Evolutionary conservation across 2,113 vertebrate species (phyloP).

Genomic region (Tinamus guttatus): DNA sequence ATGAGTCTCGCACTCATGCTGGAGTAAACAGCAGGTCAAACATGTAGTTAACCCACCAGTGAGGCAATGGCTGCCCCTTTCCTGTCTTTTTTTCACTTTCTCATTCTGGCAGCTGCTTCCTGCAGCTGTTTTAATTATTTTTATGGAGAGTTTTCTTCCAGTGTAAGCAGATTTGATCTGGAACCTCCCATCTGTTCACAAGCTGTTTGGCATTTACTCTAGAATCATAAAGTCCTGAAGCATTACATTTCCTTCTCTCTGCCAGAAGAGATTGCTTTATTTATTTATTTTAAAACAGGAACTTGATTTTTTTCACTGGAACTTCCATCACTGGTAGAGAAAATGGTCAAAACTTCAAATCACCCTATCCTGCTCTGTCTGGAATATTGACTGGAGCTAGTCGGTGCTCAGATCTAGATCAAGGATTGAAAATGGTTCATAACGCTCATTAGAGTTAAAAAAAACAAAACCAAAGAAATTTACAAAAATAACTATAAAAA

Average conservation of each 20-base stretch:
- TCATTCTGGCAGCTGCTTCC: not conserved
- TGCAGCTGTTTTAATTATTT: slow-evolving; percentile 27
- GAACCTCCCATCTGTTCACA: slow-evolving; percentile 45
- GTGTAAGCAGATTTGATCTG: slow-evolving; percentile 42
- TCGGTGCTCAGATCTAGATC: not conserved
- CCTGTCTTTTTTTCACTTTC: not conserved
- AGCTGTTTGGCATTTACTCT: slow-evolving; percentile 36
- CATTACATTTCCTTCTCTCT: not conserved
- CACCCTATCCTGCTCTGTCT: not conserved
- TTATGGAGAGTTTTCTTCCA: slow-evolving; percentile 23
- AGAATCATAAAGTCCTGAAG: slow-evolving; percentile 25
- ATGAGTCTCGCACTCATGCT: not conserved
- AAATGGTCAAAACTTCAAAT: not conserved
- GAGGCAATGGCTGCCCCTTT: not conserved
- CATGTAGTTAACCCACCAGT: not conserved
- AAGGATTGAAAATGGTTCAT: not conserved
- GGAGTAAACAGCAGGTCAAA: not conserved
- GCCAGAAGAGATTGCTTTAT: not conserved
- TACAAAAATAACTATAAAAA: not conserved
- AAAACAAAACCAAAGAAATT: not conserved
- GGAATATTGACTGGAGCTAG: not conserved
- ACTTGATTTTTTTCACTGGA: not conserved
- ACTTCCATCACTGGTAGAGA: not conserved
- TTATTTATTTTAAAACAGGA: slow-evolving; percentile 9
- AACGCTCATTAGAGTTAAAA: not conserved